Percentiles rank a stretch among this genome's conserved stretches.
Evolutionary conservation across 2,888 invertebrate genomes (phyloP).

Genomic region (Mythimna ferrago): DNA sequence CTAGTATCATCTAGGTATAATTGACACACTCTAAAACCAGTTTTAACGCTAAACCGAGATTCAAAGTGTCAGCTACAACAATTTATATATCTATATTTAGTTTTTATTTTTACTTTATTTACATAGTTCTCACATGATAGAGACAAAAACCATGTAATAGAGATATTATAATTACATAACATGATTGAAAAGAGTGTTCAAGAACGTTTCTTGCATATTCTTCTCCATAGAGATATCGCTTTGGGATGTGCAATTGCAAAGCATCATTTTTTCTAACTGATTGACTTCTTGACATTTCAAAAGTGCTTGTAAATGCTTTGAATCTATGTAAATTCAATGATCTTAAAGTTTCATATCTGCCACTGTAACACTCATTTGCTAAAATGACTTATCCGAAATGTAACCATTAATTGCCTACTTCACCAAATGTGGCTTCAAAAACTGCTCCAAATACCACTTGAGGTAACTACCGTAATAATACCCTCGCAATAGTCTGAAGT

Average conservation of each 20-base stretch:
- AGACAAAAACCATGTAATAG: too few relatives aligned
- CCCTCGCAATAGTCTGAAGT: constrained; percentile 25
- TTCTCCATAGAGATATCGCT: too few relatives aligned
- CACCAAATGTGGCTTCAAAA: constrained; percentile 5
- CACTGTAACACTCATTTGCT: neutral
- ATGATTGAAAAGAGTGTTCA: too few relatives aligned
- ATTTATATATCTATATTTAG: too few relatives aligned
- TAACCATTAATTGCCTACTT: neutral
- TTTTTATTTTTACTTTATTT: too few relatives aligned
- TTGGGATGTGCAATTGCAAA: too few relatives aligned
- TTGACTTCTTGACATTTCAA: too few relatives aligned
- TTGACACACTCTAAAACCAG: neutral
- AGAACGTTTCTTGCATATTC: too few relatives aligned
- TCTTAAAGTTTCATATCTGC: neutral
- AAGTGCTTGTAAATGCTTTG: too few relatives aligned
- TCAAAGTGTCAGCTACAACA: neutral
- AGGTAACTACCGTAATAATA: constrained; percentile 17
- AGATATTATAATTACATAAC: too few relatives aligned
- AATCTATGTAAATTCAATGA: neutral
- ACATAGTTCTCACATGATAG: too few relatives aligned
- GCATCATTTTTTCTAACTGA: too few relatives aligned
- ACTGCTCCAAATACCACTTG: constrained; percentile 1
- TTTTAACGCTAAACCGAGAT: neutral
- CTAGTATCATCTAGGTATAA: neutral
- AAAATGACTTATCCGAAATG: constrained; percentile 5